Percentiles rank a stretch among this genome's conserved stretches.
Evolutionary conservation across 53 echinoderm and acorn worm species (phyloP).

Genomic region (Actinopyga echinites): DNA sequence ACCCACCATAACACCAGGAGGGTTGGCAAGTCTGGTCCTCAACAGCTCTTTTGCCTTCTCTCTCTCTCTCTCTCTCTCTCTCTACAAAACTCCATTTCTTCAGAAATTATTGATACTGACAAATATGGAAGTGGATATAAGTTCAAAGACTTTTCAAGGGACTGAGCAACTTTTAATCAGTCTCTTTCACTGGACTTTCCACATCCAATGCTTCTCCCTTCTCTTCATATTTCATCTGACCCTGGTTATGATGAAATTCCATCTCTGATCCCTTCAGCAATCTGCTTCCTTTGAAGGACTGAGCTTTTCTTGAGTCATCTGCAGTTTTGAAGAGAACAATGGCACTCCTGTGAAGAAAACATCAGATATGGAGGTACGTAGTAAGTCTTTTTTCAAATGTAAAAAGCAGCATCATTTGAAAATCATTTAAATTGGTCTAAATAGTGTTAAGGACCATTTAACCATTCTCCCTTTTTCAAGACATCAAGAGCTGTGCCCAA

Average conservation of each 20-base stretch:
- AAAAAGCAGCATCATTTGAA: too few relatives aligned
- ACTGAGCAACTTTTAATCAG: neutral
- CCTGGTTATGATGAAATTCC: neutral
- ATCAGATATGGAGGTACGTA: neutral
- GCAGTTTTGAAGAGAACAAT: neutral
- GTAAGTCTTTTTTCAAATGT: too few relatives aligned
- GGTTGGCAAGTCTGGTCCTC: too few relatives aligned
- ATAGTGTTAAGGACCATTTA: too few relatives aligned
- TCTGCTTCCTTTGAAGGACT: neutral
- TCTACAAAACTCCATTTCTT: too few relatives aligned
- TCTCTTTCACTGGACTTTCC: neutral
- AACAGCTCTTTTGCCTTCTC: too few relatives aligned
- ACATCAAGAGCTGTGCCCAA: too few relatives aligned
- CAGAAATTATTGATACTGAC: too few relatives aligned
- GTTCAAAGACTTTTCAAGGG: neutral
- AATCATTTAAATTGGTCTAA: too few relatives aligned
- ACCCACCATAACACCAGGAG: too few relatives aligned
- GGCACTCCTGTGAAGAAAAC: neutral
- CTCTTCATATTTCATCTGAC: neutral
- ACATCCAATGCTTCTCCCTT: neutral
- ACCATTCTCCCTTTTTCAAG: too few relatives aligned
- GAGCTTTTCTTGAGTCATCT: neutral
- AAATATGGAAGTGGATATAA: neutral
- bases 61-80: too few relatives aligned
- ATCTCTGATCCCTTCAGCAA: slow-evolving; percentile 1